phyloP scores from a whole-genome alignment of 1,140 invertebrate genomes.

The Saxidomus purpurata region DNA sequence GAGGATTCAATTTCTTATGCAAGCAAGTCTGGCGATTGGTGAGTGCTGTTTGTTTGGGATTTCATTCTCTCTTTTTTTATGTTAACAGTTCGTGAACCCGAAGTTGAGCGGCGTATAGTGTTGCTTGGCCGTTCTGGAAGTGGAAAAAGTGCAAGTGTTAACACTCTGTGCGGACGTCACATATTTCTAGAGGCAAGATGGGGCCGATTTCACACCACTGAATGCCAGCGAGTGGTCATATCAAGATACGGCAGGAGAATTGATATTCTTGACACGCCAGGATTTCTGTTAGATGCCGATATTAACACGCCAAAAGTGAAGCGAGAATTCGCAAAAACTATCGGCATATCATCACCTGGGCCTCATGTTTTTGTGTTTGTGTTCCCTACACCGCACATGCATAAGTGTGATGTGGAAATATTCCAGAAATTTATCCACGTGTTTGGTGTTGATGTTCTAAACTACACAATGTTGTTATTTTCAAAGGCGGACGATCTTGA shows the following conservation, averaged over 20 bases:
- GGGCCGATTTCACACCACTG: conserved; percentile 62
- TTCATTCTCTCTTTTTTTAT: no score
- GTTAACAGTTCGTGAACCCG: conserved; percentile 23
- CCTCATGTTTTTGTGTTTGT: conserved; percentile 65
- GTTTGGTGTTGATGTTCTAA: conserved; percentile 58
- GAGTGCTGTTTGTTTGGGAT: no score
- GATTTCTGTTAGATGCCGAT: conserved; percentile 59
- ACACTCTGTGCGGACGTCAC: conserved; percentile 55
- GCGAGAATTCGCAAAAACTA: conserved; percentile 62
- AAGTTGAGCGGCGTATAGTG: conserved; percentile 51
- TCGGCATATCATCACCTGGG: conserved; percentile 62
- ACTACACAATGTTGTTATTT: conserved; percentile 62
- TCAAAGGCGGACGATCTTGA: conserved; percentile 64
- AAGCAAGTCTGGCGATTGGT: no score
- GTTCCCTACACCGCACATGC: conserved; percentile 65
- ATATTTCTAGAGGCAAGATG: conserved; percentile 58
- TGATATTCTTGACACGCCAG: conserved; percentile 63
- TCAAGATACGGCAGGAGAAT: conserved; percentile 46
- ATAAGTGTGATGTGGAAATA: conserved; percentile 65
- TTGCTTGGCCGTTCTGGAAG: conserved; percentile 55
- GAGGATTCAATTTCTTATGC: no score
- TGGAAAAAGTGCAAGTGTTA: conserved; percentile 61
- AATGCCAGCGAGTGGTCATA: conserved; percentile 52
- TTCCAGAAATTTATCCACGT: conserved; percentile 67
- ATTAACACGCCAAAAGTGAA: conserved; percentile 54